Base-by-base conservation (phyloP, 2,113 vertebrate genomes). In the Bettongia penicillata region DNA sequence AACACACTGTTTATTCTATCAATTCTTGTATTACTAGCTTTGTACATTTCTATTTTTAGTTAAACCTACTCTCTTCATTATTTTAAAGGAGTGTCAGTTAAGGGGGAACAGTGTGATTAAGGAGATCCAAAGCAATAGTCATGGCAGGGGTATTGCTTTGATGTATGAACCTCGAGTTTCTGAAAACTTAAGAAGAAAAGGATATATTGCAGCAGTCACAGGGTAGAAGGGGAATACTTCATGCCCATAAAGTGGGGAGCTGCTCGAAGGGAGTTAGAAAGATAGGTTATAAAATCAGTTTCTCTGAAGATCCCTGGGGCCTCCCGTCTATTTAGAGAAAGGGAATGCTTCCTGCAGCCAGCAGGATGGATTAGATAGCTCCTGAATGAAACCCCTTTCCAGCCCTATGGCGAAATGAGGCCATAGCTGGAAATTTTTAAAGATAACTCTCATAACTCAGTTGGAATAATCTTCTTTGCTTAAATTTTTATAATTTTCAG, bases 381-480 rank as follows among this genome's bases (percentile, higher is more conserved):
- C 90, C 92, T 94, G 2, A 23, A 93, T 55, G 10, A 84, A 43
- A 22, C 1, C 7, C 24, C 52, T 93, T 91, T 49, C 12, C 23
- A 53, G 23, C 10, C 57, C 91, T 91, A 22, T 52, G 51, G 50
- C 89, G 93, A 51, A 6, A 61, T 31, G n/a, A 96, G 93, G 53
- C n/a, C 93, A 23, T 10, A 89, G 28, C 28, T 47, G 93, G 47
- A n/a, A 94, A 93, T 91, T n/a, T 93, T 90, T 48, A 94, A 96
- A 91, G 5, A 90, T 61, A 91, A 25, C 5, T 43, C 47, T 91
- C 3, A 8, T 50, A 93, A 28, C 91, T 93, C 55, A 55, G 37
- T 53, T 92, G 61, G n/a, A 92, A 51, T 2, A 91, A 0, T 94
- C 25, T 3, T 92, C 10, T 28, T 6, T 90, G 50, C 91, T 90